A percentile compares a stretch with the other conserved stretches of the same genome.
These are phyloP conservation scores for Oncorhynchus gorbuscha DNA, from an alignment of 2,113 vertebrate genomes.

Conservation along the genomic window DNA sequence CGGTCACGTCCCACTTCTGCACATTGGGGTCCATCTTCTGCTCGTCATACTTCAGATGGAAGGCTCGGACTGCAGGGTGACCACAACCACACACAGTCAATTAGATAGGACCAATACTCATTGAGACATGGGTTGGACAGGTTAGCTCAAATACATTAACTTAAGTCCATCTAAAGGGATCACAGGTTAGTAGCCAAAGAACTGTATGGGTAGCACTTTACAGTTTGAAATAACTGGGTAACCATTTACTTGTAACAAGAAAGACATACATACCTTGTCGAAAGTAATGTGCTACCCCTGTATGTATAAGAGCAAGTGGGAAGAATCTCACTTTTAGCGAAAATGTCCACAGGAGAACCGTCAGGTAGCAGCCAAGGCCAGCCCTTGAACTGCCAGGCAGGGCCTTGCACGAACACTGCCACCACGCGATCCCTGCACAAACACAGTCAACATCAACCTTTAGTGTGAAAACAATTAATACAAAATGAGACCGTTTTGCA, in stretches of 20 bases:
- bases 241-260: too few species aligned
- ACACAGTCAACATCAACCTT: background rate
- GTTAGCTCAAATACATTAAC: too few species aligned
- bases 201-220: background rate
- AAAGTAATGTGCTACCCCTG: too few species aligned
- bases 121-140: background rate
- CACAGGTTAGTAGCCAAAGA: background rate
- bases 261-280: background rate
- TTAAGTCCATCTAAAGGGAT: background rate
- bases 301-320: background rate
- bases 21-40: constrained; percentile 94
- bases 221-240: background rate
- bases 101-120: background rate
- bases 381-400: constrained; percentile 98
- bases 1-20: constrained; percentile 97
- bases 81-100: background rate
- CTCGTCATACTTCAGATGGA: constrained; percentile 97
- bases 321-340: constrained; percentile 92
- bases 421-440: constrained; percentile 91
- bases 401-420: constrained; percentile 96
- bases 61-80: constrained; percentile 87
- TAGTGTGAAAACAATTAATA: background rate
- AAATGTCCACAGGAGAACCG: constrained; percentile 97
- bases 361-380: constrained; percentile 98
- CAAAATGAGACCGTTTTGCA: too few species aligned